Conservation (phyloP, 2,797 vertebrate genomes). For the Moxostoma hubbsi region DNA sequence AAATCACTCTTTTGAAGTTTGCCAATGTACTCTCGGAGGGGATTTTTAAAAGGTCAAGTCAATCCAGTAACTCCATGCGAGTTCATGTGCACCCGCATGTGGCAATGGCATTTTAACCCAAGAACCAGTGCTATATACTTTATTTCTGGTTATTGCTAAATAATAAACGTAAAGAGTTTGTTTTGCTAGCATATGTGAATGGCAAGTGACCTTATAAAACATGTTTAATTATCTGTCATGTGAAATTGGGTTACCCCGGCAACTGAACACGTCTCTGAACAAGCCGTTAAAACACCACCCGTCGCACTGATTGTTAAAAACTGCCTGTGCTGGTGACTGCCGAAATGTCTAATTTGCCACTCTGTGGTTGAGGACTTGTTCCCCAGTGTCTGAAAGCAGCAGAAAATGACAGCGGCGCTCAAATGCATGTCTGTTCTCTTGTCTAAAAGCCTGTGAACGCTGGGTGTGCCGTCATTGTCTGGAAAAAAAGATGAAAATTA, state of each 20-base stretch:
- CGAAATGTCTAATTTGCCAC: not conserved
- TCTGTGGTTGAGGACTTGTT: not conserved
- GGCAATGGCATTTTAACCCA: not conserved
- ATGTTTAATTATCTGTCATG: not conserved
- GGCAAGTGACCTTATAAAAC: constrained; percentile 3
- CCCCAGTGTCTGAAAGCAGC: not conserved
- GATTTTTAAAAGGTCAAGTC: not conserved
- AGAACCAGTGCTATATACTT: not conserved
- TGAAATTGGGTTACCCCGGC: not conserved
- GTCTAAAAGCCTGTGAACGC: not conserved
- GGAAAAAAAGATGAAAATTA: not conserved
- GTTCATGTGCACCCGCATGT: too few species aligned
- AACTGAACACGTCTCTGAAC: not conserved
- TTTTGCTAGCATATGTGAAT: not conserved
- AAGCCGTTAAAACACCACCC: not conserved
- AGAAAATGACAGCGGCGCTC: not conserved
- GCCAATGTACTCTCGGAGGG: not conserved
- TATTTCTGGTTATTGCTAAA: not conserved
- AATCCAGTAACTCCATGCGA: not conserved
- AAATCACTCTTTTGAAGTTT: not conserved
- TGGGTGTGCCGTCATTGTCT: not conserved
- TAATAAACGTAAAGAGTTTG: not conserved
- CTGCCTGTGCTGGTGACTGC: not conserved
- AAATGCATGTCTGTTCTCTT: not conserved
- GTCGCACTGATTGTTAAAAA: not conserved